Base-by-base conservation (phyloP, 2,113 vertebrate genomes). In the Serinus canaria region DNA sequence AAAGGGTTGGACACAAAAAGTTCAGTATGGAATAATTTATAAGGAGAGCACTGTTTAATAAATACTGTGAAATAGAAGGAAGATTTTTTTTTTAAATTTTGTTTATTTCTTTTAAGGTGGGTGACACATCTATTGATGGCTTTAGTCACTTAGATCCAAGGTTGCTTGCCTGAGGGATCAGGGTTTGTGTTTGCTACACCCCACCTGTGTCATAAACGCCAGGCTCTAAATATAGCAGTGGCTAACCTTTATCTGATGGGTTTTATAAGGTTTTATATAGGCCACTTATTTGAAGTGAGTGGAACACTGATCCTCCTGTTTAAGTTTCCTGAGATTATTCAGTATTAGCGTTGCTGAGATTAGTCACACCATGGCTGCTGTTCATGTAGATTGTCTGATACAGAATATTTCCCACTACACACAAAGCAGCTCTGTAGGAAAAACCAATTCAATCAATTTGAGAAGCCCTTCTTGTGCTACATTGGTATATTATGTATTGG, bases 401-500 rank as follows among this genome's bases (percentile, higher is more conserved):
- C 72, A 86, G 72, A 81, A 5, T 75, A 88, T 93, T 95, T 89
- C 85, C 83, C 56, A 78, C 83, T 52, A 11, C 13, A 72, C 88
- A 94, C 93, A 92, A 92, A 89, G 83, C 85, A 81, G 85, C 64
- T 46, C 83, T 75, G 84, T 53, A 93, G 76, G 79, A 96, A 96
- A 96, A 94, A 85, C 88, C 90, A 94, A 56, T 86, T 95, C 88
- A 92, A 95, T 97, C 96, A 96, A 95, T 94, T 84, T 93, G 73
- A 97, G 85, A 83, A 90, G 85, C 68, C 31, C 90, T 78, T 93
- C 93, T 93, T 88, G 60, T 78, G 86, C 93, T 95, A 68, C 88
- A 41, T 46, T 60, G 68, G 37, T 75, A 86, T 89, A 94, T 91
- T 78, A 92, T 49, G 81, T 74, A 72, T 81, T 88, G 83, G 85